These are phyloP conservation scores for Sanderia malayensis DNA, from an alignment of 30 jellyfish, hydroid and myxozoan genomes.

Conservation along the genomic window DNA sequence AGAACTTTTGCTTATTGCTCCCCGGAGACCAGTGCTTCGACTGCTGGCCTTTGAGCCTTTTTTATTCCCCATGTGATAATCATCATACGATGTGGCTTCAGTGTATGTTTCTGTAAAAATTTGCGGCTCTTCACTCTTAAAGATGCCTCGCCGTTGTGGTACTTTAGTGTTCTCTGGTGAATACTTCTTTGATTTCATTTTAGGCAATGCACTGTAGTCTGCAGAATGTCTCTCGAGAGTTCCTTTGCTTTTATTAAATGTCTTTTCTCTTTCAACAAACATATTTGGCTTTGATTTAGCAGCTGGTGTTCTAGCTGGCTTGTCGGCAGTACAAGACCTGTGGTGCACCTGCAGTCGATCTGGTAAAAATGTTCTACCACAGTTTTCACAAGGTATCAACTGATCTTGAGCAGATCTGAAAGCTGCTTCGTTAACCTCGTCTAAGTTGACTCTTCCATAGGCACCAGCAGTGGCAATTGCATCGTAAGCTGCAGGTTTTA, in stretches of 20 bases:
- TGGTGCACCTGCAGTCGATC: constrained; percentile 86
- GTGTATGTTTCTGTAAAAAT: constrained; percentile 14
- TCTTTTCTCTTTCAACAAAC: constrained; percentile 14
- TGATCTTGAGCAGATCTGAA: constrained; percentile 81
- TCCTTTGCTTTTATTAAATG: background rate
- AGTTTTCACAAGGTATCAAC: constrained; percentile 75
- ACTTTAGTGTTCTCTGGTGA: constrained; percentile 21
- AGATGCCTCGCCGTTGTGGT: constrained; percentile 34
- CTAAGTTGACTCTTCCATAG: constrained; percentile 51
- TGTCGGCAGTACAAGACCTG: constrained; percentile 85
- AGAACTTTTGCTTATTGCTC: background rate
- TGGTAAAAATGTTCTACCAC: constrained; percentile 89
- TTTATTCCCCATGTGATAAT: constrained; percentile 43
- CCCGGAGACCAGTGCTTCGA: constrained; percentile 26
- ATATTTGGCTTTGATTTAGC: constrained; percentile 16
- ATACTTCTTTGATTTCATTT: background rate
- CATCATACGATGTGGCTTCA: constrained; percentile 31
- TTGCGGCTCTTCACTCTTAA: constrained; percentile 19
- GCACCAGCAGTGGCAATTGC: constrained; percentile 55
- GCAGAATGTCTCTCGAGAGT: background rate
- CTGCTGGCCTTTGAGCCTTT: constrained; percentile 6
- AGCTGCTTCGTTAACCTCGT: constrained; percentile 74
- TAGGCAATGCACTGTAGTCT: constrained; percentile 3
- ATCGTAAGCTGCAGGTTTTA: constrained; percentile 73
- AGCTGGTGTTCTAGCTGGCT: constrained; percentile 68